Percentiles rank a stretch among this genome's conserved stretches.
Conservation (phyloP, 1,140 invertebrate species). For the Danaus plexippus region DNA sequence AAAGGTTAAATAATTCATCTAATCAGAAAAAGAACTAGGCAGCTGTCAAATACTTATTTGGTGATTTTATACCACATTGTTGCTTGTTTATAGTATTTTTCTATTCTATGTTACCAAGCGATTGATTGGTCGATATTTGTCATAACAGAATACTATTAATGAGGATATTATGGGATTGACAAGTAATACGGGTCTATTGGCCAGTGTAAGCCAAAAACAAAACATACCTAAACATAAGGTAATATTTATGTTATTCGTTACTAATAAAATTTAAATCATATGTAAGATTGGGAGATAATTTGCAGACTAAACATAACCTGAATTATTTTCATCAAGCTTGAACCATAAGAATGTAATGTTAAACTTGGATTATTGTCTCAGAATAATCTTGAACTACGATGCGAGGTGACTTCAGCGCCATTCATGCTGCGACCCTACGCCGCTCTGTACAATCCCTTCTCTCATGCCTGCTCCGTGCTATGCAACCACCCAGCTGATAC, state of each 20-base stretch:
- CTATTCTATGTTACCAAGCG: slow-evolving; percentile 30
- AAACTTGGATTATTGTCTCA: slow-evolving; percentile 13
- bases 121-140: slow-evolving; percentile 48
- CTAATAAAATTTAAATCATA: neutral
- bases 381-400: slow-evolving; percentile 47
- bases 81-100: slow-evolving; percentile 9
- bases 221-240: slow-evolving; percentile 38
- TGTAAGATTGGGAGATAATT: neutral
- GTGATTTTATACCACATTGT: slow-evolving; percentile 5
- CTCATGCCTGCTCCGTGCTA: slow-evolving; percentile 82
- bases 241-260: slow-evolving; percentile 10
- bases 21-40: slow-evolving; percentile 1
- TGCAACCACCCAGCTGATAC: slow-evolving; percentile 86
- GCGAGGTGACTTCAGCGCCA: slow-evolving; percentile 73
- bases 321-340: too few relatives aligned
- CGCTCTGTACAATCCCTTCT: slow-evolving; percentile 84
- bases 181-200: slow-evolving; percentile 63
- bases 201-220: slow-evolving; percentile 45
- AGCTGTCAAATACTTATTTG: slow-evolving; percentile 10
- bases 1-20: neutral
- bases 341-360: too few relatives aligned
- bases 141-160: slow-evolving; percentile 10
- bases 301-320: too few relatives aligned
- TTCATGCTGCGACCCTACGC: slow-evolving; percentile 82
- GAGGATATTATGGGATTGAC: slow-evolving; percentile 41